Conservation (phyloP, 2,113 vertebrate genomes). For the Passer montanus region DNA sequence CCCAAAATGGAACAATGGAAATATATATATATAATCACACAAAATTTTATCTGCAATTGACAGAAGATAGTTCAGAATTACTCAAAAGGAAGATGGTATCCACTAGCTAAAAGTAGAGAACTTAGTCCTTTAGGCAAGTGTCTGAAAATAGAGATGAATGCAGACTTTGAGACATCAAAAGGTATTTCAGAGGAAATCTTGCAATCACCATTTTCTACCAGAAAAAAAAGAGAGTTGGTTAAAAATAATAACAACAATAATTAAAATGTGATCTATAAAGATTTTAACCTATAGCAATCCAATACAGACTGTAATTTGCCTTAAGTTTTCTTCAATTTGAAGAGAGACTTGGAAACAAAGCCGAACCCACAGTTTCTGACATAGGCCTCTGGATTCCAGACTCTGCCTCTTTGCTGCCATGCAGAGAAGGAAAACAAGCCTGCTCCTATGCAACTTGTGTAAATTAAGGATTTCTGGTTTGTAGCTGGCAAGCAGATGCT, state of each 20-base stretch:
- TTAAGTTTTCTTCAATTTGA: neutral
- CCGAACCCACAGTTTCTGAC: neutral
- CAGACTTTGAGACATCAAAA: neutral
- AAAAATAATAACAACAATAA: neutral
- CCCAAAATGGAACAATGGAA: neutral
- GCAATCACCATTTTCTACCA: neutral
- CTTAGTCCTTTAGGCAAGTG: neutral
- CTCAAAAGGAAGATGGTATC: neutral
- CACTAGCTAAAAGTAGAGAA: neutral
- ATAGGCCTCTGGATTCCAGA: neutral
- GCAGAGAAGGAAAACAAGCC: neutral
- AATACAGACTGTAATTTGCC: neutral
- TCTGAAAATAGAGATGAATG: neutral
- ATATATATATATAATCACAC: neutral
- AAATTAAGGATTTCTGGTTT: neutral
- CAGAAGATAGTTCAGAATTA: neutral
- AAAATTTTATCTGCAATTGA: neutral
- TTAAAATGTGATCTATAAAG: neutral
- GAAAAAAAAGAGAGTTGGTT: neutral
- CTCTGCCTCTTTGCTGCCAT: neutral
- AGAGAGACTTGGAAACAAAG: neutral
- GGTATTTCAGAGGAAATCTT: neutral
- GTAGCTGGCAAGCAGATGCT: neutral
- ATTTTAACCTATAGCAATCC: neutral
- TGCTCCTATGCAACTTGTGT: neutral